Percentiles rank a stretch among this genome's conserved stretches.
These are phyloP conservation scores for Idaea biselata DNA, from an alignment of 2,888 invertebrate species.

Conservation along the genomic window DNA sequence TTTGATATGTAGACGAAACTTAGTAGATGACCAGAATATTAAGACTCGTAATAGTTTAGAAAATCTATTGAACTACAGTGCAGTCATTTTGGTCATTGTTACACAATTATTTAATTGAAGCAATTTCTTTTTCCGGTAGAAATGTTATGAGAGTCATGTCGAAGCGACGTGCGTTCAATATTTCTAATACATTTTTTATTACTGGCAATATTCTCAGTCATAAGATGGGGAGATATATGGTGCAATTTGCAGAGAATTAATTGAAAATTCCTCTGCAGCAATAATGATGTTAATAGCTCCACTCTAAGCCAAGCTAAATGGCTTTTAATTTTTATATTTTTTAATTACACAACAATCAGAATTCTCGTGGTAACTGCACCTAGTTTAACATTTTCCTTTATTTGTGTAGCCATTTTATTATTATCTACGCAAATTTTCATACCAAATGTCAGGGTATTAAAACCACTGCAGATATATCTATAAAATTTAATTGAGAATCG, in stretches of 20 bases:
- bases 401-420: constrained; percentile 18
- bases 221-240: constrained; percentile 20
- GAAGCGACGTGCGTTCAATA: constrained; percentile 22
- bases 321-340: constrained; percentile 18
- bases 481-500: constrained; percentile 28
- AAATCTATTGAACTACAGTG: constrained; percentile 26
- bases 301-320: constrained; percentile 22
- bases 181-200: constrained; percentile 20
- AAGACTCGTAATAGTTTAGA: constrained; percentile 30
- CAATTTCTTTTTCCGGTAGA: constrained; percentile 69
- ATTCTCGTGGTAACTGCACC: background rate
- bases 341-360: background rate
- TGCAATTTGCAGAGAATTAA: constrained; percentile 25
- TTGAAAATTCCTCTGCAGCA: constrained; percentile 25
- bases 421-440: constrained; percentile 20
- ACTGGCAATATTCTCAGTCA: constrained; percentile 21
- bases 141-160: constrained; percentile 44
- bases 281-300: constrained; percentile 22
- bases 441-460: background rate
- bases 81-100: constrained; percentile 38
- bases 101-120: constrained; percentile 71
- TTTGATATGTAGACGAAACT: constrained; percentile 34
- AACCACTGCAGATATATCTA: constrained; percentile 1
- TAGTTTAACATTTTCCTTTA: background rate
- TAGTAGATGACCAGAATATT: constrained; percentile 32